These are phyloP conservation scores for Isoperla grammatica DNA, from an alignment of 2,888 invertebrate genomes.

Conservation along the genomic window DNA sequence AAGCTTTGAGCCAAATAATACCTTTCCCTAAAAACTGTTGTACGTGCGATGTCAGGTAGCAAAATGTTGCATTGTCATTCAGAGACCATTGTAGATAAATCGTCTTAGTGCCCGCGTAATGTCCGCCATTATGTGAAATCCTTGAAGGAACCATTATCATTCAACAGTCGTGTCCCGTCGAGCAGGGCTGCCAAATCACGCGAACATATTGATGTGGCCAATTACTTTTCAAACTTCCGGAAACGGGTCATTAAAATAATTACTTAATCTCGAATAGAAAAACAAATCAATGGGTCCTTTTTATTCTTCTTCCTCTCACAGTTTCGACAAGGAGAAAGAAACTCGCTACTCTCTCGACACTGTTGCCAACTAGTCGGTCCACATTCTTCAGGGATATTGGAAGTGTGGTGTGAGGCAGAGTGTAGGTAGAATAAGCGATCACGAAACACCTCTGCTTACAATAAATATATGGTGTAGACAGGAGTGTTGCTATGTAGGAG, in stretches of 20 bases:
- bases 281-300: neutral
- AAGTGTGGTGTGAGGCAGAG: neutral
- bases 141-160: neutral
- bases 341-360: neutral
- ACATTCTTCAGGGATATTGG: neutral
- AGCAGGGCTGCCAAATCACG: neutral
- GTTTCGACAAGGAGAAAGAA: no score
- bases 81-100: no score
- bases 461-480: slow-evolving; percentile 17
- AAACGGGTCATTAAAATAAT: slow-evolving; percentile 9
- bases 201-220: neutral
- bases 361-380: neutral
- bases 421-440: slow-evolving; percentile 5
- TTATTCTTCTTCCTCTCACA: neutral
- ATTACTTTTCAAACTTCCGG: no score
- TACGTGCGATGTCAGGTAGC: no score
- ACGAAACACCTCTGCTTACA: neutral
- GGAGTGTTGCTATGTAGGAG: neutral
- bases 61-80: no score
- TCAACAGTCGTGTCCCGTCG: neutral
- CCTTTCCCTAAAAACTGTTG: no score
- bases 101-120: neutral
- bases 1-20: no score
- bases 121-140: neutral
- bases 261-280: slow-evolving; percentile 2